Evolutionary conservation across 2,797 vertebrate genomes (phyloP).

Genomic region (Malacoctenus gilli): DNA sequence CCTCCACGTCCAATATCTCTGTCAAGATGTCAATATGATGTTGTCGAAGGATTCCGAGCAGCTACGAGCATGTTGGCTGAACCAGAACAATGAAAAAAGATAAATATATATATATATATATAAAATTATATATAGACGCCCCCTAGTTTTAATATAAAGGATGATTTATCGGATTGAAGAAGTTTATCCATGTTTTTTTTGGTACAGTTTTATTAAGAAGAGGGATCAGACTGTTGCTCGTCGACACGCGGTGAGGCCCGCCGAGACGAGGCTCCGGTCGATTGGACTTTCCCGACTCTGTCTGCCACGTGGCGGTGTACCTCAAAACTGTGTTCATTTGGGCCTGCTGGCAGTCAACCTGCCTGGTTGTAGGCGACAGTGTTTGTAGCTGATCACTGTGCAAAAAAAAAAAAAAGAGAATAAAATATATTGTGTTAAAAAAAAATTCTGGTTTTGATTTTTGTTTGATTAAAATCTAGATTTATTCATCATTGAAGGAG

Average conservation of each 20-base stretch:
- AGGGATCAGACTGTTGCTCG: background rate
- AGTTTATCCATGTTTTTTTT: constrained; percentile 7
- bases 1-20: constrained; percentile 21
- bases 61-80: constrained; percentile 57
- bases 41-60: constrained; percentile 34
- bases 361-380: constrained; percentile 56
- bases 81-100: constrained; percentile 14
- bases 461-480: too few species aligned
- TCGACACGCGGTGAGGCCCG: constrained; percentile 5
- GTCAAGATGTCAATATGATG: constrained; percentile 36
- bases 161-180: constrained; percentile 3
- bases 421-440: constrained; percentile 67
- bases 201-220: constrained; percentile 16
- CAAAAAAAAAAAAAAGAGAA: constrained; percentile 64
- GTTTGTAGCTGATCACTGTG: constrained; percentile 73
- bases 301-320: constrained; percentile 35
- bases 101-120: too few species aligned
- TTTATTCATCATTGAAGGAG: too few species aligned
- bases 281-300: constrained; percentile 36
- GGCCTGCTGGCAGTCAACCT: constrained; percentile 45
- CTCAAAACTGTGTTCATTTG: constrained; percentile 43
- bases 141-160: background rate
- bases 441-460: too few species aligned
- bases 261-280: constrained; percentile 1
- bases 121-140: too few species aligned